phyloP scores from a whole-genome alignment of 2,797 vertebrate genomes.

The Crenichthys baileyi region DNA sequence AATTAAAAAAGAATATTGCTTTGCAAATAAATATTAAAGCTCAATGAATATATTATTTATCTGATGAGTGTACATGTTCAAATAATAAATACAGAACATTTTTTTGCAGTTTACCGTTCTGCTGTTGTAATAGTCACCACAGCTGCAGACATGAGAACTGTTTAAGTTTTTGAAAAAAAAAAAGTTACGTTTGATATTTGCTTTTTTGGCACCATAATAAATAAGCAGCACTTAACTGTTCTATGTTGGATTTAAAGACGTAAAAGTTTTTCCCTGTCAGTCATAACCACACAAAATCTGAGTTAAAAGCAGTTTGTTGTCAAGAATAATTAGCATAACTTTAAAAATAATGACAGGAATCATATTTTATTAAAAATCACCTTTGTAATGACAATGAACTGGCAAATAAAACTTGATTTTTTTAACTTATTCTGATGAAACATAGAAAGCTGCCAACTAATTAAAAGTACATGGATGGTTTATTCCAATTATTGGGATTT shows the following conservation, averaged over 20 bases:
- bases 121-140: background rate
- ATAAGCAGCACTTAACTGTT: conserved; percentile 5
- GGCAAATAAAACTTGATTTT: background rate
- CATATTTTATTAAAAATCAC: background rate
- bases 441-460: too few relatives aligned
- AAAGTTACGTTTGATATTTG: background rate
- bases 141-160: background rate
- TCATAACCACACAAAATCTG: background rate
- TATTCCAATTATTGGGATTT: background rate
- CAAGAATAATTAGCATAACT: background rate
- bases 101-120: too few relatives aligned
- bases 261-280: background rate
- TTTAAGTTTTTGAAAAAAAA: background rate
- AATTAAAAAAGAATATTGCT: conserved; percentile 39
- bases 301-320: background rate
- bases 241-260: background rate
- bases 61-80: background rate
- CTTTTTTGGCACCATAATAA: background rate
- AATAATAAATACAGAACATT: background rate
- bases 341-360: background rate
- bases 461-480: too few relatives aligned
- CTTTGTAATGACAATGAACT: background rate
- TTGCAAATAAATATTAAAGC: conserved; percentile 36
- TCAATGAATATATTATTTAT: background rate
- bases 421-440: background rate